Conservation (phyloP, 2,113 vertebrate species). For the Marcusenius ussheri region DNA sequence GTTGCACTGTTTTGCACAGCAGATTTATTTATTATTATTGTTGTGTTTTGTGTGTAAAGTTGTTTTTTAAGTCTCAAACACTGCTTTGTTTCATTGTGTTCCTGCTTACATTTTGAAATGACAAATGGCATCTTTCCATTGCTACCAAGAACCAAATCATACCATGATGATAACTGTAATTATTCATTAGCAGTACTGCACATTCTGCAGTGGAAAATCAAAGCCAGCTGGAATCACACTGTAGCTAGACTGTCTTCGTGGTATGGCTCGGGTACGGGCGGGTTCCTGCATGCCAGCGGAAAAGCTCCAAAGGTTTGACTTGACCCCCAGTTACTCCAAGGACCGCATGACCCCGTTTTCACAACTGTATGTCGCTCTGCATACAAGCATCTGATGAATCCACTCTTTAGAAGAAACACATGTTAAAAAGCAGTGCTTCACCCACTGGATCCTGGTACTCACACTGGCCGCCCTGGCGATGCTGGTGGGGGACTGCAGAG, state of each 20-base stretch:
- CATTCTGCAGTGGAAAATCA: neutral
- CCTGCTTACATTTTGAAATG: neutral
- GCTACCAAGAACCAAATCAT: neutral
- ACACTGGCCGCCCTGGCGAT: constrained; percentile 86
- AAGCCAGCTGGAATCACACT: neutral
- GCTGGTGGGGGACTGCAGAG: constrained; percentile 87
- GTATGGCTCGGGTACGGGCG: neutral
- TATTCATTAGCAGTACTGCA: neutral
- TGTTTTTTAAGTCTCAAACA: neutral
- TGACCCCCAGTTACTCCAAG: neutral
- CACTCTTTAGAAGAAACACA: neutral
- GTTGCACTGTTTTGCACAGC: neutral
- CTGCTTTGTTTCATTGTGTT: neutral
- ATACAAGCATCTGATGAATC: neutral
- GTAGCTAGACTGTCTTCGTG: neutral
- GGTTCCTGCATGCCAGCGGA: neutral
- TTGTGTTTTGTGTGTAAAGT: neutral
- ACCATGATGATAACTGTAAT: neutral
- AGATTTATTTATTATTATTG: neutral
- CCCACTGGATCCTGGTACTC: constrained; percentile 42
- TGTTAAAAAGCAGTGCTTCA: neutral
- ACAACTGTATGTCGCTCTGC: neutral
- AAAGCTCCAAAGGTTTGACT: neutral
- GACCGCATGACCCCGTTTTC: neutral
- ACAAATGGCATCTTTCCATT: neutral